A percentile compares a stretch with the other conserved stretches of the same genome.
Conservation (phyloP, 2,113 vertebrate species). For the Pomatorhinus ruficollis region DNA sequence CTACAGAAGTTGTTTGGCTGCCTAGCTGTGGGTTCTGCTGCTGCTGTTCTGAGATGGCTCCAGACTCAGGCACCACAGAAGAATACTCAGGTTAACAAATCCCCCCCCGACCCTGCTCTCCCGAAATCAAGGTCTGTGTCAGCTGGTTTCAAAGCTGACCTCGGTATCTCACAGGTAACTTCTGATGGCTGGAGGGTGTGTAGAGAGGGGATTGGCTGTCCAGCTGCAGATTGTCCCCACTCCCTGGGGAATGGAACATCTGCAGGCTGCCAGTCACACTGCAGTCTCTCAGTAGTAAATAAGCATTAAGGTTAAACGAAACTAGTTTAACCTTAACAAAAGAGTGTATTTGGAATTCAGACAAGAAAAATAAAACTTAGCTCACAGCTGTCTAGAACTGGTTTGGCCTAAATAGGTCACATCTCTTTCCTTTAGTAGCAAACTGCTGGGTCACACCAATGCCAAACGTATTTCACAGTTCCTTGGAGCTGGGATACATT, state of each 20-base stretch:
- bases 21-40: not conserved
- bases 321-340: not conserved
- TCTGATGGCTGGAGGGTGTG: not conserved
- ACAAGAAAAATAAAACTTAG: not conserved
- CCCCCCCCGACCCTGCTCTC: not conserved
- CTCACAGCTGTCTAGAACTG: not conserved
- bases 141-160: not conserved
- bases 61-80: fast-evolving
- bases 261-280: not conserved
- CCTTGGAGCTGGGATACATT: not conserved
- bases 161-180: not conserved
- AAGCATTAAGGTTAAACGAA: not conserved
- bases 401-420: not conserved
- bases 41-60: not conserved
- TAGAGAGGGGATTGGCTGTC: not conserved
- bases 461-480: not conserved
- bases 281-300: not conserved
- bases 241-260: not conserved
- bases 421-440: not conserved
- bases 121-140: not conserved
- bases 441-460: not conserved
- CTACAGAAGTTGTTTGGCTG: not conserved
- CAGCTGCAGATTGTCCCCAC: not conserved
- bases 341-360: not conserved
- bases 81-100: not conserved